Conservation (phyloP, 2,888 invertebrate genomes). For the Vandiemenella viatica region DNA sequence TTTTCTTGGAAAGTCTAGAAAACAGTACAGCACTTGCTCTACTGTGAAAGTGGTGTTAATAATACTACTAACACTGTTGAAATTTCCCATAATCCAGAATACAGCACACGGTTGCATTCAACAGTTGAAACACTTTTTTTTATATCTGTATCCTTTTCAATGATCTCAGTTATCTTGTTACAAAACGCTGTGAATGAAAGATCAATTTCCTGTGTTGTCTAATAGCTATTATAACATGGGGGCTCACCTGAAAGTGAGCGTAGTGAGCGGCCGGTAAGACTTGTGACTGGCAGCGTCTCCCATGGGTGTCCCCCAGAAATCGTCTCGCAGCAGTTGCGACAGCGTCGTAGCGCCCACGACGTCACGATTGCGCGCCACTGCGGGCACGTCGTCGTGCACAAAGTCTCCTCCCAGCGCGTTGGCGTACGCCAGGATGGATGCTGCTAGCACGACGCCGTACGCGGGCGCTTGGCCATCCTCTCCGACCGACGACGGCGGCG, state of each 20-base stretch:
- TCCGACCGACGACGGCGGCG: background rate
- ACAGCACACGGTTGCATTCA: too few species aligned
- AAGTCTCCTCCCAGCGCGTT: slow-evolving; percentile 67
- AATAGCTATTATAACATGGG: too few species aligned
- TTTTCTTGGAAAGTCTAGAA: too few species aligned
- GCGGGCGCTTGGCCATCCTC: background rate
- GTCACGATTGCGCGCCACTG: slow-evolving; percentile 65
- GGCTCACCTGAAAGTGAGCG: slow-evolving; percentile 61
- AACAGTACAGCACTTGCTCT: too few species aligned
- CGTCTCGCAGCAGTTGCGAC: slow-evolving; percentile 50
- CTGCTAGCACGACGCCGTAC: slow-evolving; percentile 41
- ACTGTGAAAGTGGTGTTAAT: too few species aligned
- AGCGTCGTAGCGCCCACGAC: slow-evolving; percentile 52
- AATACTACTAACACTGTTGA: too few species aligned
- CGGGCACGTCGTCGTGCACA: slow-evolving; percentile 77
- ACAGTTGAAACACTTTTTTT: too few species aligned
- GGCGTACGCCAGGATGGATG: slow-evolving; percentile 49
- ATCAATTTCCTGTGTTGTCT: too few species aligned
- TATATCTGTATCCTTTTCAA: too few species aligned
- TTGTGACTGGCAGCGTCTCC: slow-evolving; percentile 68
- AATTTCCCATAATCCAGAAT: too few species aligned
- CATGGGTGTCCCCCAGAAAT: slow-evolving; percentile 86
- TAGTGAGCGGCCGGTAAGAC: slow-evolving; percentile 72
- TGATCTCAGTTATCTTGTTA: too few species aligned
- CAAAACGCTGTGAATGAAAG: too few species aligned